Conservation (phyloP, 2,888 invertebrate genomes). For the Rhamnusium bicolor region DNA sequence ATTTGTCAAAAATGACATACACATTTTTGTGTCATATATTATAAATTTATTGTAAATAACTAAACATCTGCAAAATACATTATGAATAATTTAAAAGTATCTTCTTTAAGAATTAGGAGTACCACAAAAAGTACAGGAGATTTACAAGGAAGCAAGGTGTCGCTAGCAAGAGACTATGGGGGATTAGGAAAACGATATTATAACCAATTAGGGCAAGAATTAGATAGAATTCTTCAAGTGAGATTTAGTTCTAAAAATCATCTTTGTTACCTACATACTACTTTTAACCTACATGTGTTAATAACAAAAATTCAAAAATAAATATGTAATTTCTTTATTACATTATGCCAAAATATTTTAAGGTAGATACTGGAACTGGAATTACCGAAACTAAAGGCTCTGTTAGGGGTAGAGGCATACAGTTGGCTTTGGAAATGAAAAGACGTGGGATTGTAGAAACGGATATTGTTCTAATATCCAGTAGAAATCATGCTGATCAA, state of each 20-base stretch:
- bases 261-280: too few relatives aligned
- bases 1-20: not conserved
- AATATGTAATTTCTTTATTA: not conserved
- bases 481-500: constrained; percentile 62
- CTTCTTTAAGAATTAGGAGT: not conserved
- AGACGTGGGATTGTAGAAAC: constrained; percentile 54
- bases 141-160: constrained; percentile 37
- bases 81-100: not conserved
- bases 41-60: not conserved
- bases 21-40: not conserved
- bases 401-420: constrained; percentile 58
- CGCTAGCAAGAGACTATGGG: constrained; percentile 47
- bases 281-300: too few relatives aligned
- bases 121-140: not conserved
- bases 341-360: constrained; percentile 23
- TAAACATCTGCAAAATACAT: not conserved
- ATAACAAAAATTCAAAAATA: too few relatives aligned
- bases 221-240: constrained; percentile 63
- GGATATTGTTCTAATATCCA: constrained; percentile 62
- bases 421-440: constrained; percentile 60
- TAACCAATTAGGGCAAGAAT: constrained; percentile 51
- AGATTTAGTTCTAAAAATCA: constrained; percentile 4
- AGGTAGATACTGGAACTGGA: constrained; percentile 63
- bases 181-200: constrained; percentile 61
- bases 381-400: constrained; percentile 64